Conservation (phyloP, 2,113 vertebrate species). For the Balaeniceps rex region DNA sequence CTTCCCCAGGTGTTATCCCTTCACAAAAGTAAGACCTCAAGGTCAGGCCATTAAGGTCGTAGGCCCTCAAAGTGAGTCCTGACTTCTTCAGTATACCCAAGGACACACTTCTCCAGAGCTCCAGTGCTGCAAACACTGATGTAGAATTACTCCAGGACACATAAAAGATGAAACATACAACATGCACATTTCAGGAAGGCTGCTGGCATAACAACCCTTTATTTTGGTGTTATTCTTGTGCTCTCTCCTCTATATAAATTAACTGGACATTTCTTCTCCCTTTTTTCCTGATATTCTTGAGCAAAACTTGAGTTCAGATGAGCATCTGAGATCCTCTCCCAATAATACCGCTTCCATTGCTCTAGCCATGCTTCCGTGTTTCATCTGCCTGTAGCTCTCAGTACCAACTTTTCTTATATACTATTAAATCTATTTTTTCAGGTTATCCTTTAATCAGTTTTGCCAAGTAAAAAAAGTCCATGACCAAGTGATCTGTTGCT, state of each 20-base stretch:
- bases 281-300: not conserved
- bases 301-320: not conserved
- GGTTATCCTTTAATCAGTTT: not conserved
- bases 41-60: not conserved
- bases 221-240: not conserved
- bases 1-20: not conserved
- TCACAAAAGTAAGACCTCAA: not conserved
- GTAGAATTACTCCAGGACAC: not conserved
- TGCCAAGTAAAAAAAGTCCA: not conserved
- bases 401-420: not conserved
- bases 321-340: not conserved
- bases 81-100: not conserved
- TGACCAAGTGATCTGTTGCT: not conserved
- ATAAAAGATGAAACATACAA: not conserved
- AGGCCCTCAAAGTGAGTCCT: not conserved
- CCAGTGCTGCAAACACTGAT: not conserved
- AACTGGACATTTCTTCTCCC: not conserved
- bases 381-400: not conserved
- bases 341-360: not conserved
- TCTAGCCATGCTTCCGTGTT: not conserved
- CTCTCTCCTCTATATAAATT: not conserved
- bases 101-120: not conserved
- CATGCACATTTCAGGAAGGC: not conserved
- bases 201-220: not conserved
- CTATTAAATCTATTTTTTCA: not conserved